Conservation (phyloP, 2,797 vertebrate genomes). For the Orientallactaga sibirica region DNA sequence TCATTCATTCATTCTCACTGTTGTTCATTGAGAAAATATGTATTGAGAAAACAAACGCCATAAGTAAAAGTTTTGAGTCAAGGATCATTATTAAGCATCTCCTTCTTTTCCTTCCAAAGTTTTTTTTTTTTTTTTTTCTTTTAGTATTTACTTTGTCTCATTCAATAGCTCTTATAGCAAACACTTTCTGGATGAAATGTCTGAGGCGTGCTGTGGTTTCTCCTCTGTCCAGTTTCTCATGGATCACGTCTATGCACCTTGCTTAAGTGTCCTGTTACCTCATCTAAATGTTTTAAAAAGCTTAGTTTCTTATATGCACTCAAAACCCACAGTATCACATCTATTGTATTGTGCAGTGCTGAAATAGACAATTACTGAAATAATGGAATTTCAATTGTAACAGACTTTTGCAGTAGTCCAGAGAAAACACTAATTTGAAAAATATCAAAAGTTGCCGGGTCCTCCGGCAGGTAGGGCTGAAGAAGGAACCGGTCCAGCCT, state of each 20-base stretch:
- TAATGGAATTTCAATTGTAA: neutral
- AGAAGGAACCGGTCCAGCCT: too few species aligned
- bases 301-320: neutral
- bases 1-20: neutral
- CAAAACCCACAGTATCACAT: too few species aligned
- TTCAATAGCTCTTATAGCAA: neutral
- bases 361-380: neutral
- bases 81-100: neutral
- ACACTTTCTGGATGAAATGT: neutral
- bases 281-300: neutral
- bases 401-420: neutral
- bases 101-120: neutral
- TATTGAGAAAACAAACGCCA: conserved; percentile 27
- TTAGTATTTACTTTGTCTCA: neutral
- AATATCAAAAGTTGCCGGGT: neutral
- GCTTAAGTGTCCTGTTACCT: neutral
- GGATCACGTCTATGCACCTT: neutral
- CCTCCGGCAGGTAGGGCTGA: too few species aligned
- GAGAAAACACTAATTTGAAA: neutral
- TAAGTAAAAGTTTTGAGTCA: neutral
- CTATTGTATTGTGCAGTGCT: neutral
- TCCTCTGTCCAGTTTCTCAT: neutral
- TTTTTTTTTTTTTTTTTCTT: neutral
- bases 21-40: neutral
- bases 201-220: neutral